A percentile compares a stretch with the other conserved stretches of the same genome.
These are phyloP conservation scores for Stegodyphus dumicola DNA, from an alignment of 1,140 invertebrate genomes.

Conservation along the genomic window DNA sequence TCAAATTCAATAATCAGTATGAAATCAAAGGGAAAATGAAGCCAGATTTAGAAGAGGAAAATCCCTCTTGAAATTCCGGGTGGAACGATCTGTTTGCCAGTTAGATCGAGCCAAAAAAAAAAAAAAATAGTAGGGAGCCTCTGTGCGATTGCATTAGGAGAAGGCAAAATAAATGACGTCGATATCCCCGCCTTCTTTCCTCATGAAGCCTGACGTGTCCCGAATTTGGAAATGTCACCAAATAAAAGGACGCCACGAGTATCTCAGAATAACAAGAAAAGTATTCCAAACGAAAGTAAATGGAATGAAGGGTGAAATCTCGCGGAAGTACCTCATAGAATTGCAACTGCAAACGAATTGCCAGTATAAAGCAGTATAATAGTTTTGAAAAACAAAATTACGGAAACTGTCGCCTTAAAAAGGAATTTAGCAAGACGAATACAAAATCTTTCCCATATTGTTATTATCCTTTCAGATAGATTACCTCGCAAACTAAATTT, in stretches of 20 bases:
- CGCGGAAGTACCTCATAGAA: conserved; percentile 54
- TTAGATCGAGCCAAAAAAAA: conserved; percentile 31
- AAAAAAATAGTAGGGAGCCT: not conserved
- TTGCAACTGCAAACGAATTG: conserved; percentile 53
- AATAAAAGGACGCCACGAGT: conserved; percentile 43
- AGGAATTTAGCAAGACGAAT: conserved; percentile 53
- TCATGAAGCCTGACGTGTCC: conserved; percentile 54
- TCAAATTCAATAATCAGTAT: too few species aligned
- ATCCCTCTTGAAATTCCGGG: conserved; percentile 20
- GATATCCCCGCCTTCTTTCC: conserved; percentile 48
- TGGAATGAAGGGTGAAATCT: conserved; percentile 58
- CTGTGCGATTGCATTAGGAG: conserved; percentile 52
- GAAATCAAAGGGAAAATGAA: not conserved
- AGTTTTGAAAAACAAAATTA: conserved; percentile 10
- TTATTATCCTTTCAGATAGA: too few species aligned
- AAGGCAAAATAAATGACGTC: conserved; percentile 55
- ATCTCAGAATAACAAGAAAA: conserved; percentile 44
- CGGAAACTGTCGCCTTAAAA: conserved; percentile 23
- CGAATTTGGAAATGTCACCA: conserved; percentile 58
- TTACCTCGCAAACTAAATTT: too few species aligned
- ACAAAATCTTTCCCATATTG: conserved; percentile 34
- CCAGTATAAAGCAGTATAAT: not conserved
- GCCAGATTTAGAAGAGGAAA: not conserved
- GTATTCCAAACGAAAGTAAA: conserved; percentile 56
- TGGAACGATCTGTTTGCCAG: conserved; percentile 47